These are phyloP conservation scores for Beris chalybata DNA, from an alignment of 2,888 invertebrate genomes.

Conservation along the genomic window DNA sequence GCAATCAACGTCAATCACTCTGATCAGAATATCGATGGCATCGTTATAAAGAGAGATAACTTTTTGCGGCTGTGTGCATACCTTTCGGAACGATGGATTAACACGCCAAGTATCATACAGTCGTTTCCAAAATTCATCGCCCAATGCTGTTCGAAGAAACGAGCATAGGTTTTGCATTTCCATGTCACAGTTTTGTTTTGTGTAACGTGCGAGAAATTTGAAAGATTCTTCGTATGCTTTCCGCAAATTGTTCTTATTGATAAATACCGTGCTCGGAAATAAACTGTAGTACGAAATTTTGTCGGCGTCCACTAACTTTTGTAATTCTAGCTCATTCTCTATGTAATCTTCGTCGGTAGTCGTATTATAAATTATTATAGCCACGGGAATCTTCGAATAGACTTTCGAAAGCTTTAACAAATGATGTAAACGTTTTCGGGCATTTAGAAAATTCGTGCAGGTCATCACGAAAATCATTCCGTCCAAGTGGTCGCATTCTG, in stretches of 20 bases:
- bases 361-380: conserved; percentile 46
- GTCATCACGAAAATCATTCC: conserved; percentile 49
- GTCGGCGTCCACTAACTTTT: conserved; percentile 53
- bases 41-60: conserved; percentile 68
- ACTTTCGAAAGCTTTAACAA: conserved; percentile 44
- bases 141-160: conserved; percentile 62
- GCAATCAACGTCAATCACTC: conserved; percentile 63
- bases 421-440: conserved; percentile 46
- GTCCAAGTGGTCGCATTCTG: conserved; percentile 47
- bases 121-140: conserved; percentile 65
- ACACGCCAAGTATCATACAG: conserved; percentile 50
- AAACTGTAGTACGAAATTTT: conserved; percentile 51
- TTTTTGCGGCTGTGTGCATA: conserved; percentile 56
- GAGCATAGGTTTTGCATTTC: conserved; percentile 63
- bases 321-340: conserved; percentile 40
- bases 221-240: conserved; percentile 56
- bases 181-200: conserved; percentile 58
- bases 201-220: conserved; percentile 60
- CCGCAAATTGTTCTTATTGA: conserved; percentile 15
- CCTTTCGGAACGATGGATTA: conserved; percentile 52
- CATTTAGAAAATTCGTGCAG: conserved; percentile 39
- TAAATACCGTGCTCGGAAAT: conserved; percentile 19
- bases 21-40: conserved; percentile 64
- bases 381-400: conserved; percentile 46
- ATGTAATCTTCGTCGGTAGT: conserved; percentile 34